Percentiles rank a stretch among this genome's conserved stretches.
Evolutionary conservation across 2,797 vertebrate genomes (phyloP).

Genomic region (Mareca penelope): DNA sequence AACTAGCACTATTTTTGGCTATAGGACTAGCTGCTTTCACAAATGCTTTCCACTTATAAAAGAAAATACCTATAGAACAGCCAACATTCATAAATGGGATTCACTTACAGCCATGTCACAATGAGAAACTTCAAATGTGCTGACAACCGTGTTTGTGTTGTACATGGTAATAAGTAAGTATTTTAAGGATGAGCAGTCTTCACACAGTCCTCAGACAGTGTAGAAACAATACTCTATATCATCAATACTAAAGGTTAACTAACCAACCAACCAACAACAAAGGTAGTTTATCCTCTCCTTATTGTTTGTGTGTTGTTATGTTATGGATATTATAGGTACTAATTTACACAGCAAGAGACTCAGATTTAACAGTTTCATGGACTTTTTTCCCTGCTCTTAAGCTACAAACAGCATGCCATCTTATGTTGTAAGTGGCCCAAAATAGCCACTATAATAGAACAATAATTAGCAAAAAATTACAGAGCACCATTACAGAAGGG

Average conservation of each 20-base stretch:
- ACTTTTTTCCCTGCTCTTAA: background rate
- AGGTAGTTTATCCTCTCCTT: background rate
- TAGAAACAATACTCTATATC: background rate
- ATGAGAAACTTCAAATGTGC: background rate
- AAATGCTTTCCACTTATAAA: background rate
- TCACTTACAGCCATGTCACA: background rate
- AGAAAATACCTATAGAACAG: background rate
- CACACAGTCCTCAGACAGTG: background rate
- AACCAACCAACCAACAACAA: too few relatives aligned
- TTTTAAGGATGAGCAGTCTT: background rate
- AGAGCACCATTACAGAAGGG: background rate
- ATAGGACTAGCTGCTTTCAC: background rate
- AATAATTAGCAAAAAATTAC: background rate
- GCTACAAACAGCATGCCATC: background rate
- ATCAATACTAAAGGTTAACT: background rate
- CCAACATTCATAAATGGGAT: background rate
- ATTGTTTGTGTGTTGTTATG: background rate
- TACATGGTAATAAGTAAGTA: background rate
- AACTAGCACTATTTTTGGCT: background rate
- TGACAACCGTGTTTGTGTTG: background rate
- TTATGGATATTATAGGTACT: background rate
- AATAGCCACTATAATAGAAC: accelerated
- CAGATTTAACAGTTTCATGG: background rate
- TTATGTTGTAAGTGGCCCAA: background rate
- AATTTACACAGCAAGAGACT: background rate